phyloP scores from a whole-genome alignment of 2,888 invertebrate species.

The Phyllotreta cruciferae region DNA sequence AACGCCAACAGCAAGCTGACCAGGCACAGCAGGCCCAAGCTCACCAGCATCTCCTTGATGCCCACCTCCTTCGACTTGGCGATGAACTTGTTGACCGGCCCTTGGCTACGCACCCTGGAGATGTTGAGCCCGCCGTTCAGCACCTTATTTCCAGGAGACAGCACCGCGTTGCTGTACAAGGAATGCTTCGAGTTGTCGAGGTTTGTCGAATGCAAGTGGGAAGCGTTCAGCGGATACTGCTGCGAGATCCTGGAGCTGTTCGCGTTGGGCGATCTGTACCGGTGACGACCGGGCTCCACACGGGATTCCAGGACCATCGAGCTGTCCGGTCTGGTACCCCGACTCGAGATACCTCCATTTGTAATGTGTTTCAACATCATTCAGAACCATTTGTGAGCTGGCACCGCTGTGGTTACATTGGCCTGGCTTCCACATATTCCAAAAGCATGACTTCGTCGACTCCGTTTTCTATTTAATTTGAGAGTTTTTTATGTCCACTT shows the following conservation, averaged over 20 bases:
- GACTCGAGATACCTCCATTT: slow-evolving; percentile 63
- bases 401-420: slow-evolving; percentile 47
- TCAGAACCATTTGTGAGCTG: slow-evolving; percentile 45
- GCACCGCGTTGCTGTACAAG: slow-evolving; percentile 64
- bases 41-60: slow-evolving; percentile 81
- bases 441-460: slow-evolving; percentile 38
- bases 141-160: slow-evolving; percentile 49
- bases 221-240: slow-evolving; percentile 72
- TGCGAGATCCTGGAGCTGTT: slow-evolving; percentile 57
- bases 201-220: slow-evolving; percentile 67
- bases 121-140: slow-evolving; percentile 68
- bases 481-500: slow-evolving; percentile 43
- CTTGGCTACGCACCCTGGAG: slow-evolving; percentile 62
- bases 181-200: slow-evolving; percentile 73
- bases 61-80: slow-evolving; percentile 65
- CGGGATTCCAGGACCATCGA: slow-evolving; percentile 57
- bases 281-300: slow-evolving; percentile 50
- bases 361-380: slow-evolving; percentile 76
- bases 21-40: slow-evolving; percentile 83
- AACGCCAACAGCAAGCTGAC: slow-evolving; percentile 84
- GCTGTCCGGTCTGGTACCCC: slow-evolving; percentile 59
- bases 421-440: slow-evolving; percentile 52
- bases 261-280: slow-evolving; percentile 54
- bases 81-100: slow-evolving; percentile 57
- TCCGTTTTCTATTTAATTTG: slow-evolving; percentile 39